Evolutionary conservation across 2,888 invertebrate species (phyloP).

Genomic region (Troides oblongomaculatus): DNA sequence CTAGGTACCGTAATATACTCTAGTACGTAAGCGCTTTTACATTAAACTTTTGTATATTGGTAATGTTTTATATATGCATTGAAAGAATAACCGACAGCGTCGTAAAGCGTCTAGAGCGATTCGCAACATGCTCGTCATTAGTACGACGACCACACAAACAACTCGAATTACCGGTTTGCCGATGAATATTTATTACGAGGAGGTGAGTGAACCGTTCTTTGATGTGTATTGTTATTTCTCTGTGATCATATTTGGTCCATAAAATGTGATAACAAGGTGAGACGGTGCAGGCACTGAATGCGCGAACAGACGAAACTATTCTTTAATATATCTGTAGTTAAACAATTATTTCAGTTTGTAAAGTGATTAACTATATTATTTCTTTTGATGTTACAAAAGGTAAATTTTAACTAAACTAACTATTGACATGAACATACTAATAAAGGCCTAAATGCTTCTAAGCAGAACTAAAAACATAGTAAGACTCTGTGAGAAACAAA

Average conservation of each 20-base stretch:
- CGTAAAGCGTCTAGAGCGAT: not conserved
- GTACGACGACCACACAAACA: not conserved
- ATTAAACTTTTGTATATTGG: conserved; percentile 21
- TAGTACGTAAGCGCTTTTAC: conserved; percentile 32
- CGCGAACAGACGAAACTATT: not conserved
- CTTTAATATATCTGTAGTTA: not conserved
- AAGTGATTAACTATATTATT: not conserved
- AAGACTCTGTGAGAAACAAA: conserved; percentile 20
- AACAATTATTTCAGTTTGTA: not conserved
- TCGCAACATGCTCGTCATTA: too few relatives aligned
- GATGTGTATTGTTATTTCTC: not conserved
- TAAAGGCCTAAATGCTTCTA: conserved; percentile 22
- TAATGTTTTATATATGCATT: conserved; percentile 21
- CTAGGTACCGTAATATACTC: conserved; percentile 49
- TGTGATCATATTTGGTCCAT: not conserved
- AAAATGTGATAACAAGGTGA: not conserved
- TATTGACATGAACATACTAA: conserved; percentile 11
- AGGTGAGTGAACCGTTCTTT: not conserved
- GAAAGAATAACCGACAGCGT: not conserved
- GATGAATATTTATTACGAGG: not conserved
- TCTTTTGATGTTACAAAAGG: not conserved
- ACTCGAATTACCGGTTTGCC: not conserved
- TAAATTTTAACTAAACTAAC: not conserved
- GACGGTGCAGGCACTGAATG: conserved; percentile 9
- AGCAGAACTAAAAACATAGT: conserved; percentile 16